Conservation (phyloP, 2,888 invertebrate species). For the Leptopilina myrica region DNA sequence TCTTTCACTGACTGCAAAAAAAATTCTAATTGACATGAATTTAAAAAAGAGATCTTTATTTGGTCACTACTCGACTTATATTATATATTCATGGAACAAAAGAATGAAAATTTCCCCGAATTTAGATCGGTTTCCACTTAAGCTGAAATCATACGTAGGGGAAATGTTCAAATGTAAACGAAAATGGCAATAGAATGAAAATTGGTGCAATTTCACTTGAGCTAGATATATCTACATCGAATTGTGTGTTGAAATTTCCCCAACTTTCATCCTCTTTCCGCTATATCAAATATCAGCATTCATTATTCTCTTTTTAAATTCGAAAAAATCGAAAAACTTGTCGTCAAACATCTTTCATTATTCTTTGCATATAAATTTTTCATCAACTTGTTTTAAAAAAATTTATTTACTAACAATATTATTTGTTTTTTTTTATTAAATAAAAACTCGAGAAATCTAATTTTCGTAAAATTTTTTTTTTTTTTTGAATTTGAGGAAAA, state of each 20-base stretch:
- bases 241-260: slow-evolving; percentile 7
- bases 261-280: background rate
- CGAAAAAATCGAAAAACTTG: background rate
- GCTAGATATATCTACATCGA: background rate
- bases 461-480: background rate
- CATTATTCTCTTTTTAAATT: background rate
- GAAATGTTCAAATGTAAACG: slow-evolving; percentile 22
- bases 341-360: background rate
- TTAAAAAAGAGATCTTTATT: background rate
- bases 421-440: background rate
- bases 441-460: background rate
- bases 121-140: slow-evolving; percentile 13
- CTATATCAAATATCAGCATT: background rate
- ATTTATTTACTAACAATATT: background rate
- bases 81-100: background rate
- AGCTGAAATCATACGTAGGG: slow-evolving; percentile 14
- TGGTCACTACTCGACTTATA: background rate
- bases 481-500: background rate
- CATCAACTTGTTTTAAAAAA: background rate
- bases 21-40: background rate
- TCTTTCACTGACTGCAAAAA: background rate
- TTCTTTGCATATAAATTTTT: background rate
- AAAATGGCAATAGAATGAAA: slow-evolving; percentile 2
- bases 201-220: slow-evolving; percentile 31
- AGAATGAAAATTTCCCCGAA: background rate